Evolutionary conservation across 1,140 invertebrate species (phyloP).

Genomic region (Philopotamus ludificatus): DNA sequence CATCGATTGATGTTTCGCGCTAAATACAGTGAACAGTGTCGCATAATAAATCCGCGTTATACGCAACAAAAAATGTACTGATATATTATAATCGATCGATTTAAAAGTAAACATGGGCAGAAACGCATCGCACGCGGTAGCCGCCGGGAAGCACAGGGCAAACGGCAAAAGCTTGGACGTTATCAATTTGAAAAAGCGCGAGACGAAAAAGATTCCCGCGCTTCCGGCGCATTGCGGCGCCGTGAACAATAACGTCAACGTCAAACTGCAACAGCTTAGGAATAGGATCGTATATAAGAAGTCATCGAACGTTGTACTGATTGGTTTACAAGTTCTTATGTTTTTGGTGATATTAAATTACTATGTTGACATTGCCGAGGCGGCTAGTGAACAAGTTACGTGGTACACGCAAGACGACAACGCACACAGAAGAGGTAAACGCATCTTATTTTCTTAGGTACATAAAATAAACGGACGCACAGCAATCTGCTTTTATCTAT

Average conservation of each 20-base stretch:
- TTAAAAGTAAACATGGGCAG: background rate
- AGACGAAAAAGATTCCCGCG: conserved; percentile 1
- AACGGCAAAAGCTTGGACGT: background rate
- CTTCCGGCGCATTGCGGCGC: background rate
- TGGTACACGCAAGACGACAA: background rate
- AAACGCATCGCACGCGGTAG: background rate
- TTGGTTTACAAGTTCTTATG: conserved; percentile 34
- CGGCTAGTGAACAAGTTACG: conserved; percentile 1
- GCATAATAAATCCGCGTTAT: background rate
- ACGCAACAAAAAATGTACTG: background rate
- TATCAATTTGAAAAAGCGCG: conserved; percentile 7
- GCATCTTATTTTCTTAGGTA: background rate
- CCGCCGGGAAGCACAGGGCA: background rate
- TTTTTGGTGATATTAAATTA: conserved; percentile 35
- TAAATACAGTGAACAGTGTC: no score
- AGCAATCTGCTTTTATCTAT: no score
- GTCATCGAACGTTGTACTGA: conserved; percentile 22
- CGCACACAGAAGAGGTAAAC: background rate
- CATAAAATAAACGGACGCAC: background rate
- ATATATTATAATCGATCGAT: background rate
- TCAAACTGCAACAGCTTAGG: conserved; percentile 1
- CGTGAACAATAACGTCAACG: background rate
- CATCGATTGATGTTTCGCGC: no score
- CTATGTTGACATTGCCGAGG: conserved; percentile 31
- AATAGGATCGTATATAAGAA: conserved; percentile 32